Evolutionary conservation across 2,888 invertebrate species (phyloP).

Genomic region (Celastrina argiolus): DNA sequence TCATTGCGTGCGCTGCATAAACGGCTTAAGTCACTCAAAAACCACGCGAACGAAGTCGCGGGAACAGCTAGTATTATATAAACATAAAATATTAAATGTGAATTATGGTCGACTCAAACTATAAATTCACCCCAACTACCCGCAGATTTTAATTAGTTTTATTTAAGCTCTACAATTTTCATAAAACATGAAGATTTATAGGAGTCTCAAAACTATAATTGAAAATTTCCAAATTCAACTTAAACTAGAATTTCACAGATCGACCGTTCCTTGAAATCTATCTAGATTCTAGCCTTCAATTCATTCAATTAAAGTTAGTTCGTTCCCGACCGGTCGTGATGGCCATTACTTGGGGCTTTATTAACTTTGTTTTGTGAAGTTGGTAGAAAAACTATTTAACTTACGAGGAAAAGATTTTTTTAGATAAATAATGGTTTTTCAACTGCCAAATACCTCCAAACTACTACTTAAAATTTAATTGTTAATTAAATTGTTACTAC

Average conservation of each 20-base stretch:
- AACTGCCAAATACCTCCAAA: too few species aligned
- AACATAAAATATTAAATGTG: too few species aligned
- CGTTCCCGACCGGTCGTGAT: background rate
- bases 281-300: background rate
- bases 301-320: conserved; percentile 11
- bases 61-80: too few species aligned
- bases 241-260: background rate
- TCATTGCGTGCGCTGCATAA: too few species aligned
- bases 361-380: background rate
- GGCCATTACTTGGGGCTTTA: background rate
- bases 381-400: background rate
- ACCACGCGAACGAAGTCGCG: too few species aligned
- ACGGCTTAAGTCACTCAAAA: too few species aligned
- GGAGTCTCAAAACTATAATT: background rate
- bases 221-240: background rate
- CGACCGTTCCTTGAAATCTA: background rate
- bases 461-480: too few species aligned
- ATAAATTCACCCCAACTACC: background rate
- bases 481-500: too few species aligned
- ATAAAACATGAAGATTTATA: background rate
- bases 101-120: too few species aligned
- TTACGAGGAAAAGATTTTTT: background rate
- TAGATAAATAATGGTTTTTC: too few species aligned
- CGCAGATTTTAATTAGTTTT: background rate
- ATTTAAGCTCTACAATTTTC: background rate